Conservation (phyloP, 2,113 vertebrate species). For the Eclectus roratus region DNA sequence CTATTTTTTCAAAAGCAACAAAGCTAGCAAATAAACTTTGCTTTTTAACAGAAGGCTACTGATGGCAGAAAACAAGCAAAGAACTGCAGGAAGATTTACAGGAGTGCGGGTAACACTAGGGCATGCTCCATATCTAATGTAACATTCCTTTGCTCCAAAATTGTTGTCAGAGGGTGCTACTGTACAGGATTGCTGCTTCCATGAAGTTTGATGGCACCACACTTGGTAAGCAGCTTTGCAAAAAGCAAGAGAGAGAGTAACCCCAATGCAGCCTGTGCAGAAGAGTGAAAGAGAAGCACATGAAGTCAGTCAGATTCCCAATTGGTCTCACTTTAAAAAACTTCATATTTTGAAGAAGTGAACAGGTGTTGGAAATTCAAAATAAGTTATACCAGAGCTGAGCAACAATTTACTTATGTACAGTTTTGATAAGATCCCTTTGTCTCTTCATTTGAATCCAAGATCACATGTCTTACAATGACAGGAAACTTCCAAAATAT, state of each 20-base stretch:
- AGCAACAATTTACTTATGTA: neutral
- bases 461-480: neutral
- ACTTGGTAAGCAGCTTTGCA: neutral
- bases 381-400: neutral
- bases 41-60: neutral
- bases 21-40: neutral
- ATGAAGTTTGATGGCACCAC: neutral
- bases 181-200: neutral
- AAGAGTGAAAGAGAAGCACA: neutral
- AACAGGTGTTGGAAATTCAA: neutral
- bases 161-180: neutral
- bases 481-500: neutral
- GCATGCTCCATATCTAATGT: accelerated
- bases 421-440: neutral
- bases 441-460: neutral
- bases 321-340: neutral
- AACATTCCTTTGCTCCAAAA: neutral
- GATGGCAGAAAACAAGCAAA: neutral
- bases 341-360: neutral
- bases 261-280: neutral
- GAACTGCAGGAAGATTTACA: neutral
- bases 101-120: neutral
- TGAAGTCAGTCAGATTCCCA: neutral
- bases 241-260: neutral
- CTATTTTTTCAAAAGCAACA: neutral